phyloP scores from a whole-genome alignment of 2,888 invertebrate genomes.

The Nomada flava region DNA sequence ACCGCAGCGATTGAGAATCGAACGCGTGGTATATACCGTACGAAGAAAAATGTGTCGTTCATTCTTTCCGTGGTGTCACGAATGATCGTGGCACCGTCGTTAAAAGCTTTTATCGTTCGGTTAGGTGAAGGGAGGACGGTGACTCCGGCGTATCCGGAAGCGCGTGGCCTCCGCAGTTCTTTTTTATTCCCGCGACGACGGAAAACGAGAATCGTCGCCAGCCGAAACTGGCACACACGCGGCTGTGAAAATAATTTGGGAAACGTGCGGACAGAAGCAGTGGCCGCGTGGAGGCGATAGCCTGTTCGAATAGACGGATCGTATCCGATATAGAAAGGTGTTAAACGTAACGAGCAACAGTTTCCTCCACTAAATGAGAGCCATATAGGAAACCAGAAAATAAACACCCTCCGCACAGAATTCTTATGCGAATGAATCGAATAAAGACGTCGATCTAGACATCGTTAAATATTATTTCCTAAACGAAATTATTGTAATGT shows the following conservation, averaged over 20 bases:
- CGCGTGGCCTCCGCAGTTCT: slow-evolving; percentile 25
- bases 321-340: slow-evolving; percentile 7
- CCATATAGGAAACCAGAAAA: neutral
- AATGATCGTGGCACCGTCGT: slow-evolving; percentile 58
- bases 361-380: neutral
- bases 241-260: slow-evolving; percentile 65
- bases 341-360: slow-evolving; percentile 30
- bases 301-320: slow-evolving; percentile 34
- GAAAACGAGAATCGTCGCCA: slow-evolving; percentile 54
- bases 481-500: slow-evolving; percentile 40
- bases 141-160: slow-evolving; percentile 58
- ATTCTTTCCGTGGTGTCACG: slow-evolving; percentile 36
- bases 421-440: slow-evolving; percentile 34
- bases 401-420: neutral
- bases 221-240: slow-evolving; percentile 3
- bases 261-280: slow-evolving; percentile 42
- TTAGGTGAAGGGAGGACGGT: slow-evolving; percentile 45
- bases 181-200: slow-evolving; percentile 60
- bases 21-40: slow-evolving; percentile 34
- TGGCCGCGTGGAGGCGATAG: slow-evolving; percentile 15
- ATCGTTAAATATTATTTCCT: slow-evolving; percentile 43
- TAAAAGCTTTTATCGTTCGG: slow-evolving; percentile 77
- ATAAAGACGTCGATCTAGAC: slow-evolving; percentile 38
- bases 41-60: slow-evolving; percentile 10
- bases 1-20: slow-evolving; percentile 6